Evolutionary conservation across 1,140 invertebrate genomes (phyloP), one percentile per base, ranked within the genome.

Genomic region (Anthonomus grandis): DNA sequence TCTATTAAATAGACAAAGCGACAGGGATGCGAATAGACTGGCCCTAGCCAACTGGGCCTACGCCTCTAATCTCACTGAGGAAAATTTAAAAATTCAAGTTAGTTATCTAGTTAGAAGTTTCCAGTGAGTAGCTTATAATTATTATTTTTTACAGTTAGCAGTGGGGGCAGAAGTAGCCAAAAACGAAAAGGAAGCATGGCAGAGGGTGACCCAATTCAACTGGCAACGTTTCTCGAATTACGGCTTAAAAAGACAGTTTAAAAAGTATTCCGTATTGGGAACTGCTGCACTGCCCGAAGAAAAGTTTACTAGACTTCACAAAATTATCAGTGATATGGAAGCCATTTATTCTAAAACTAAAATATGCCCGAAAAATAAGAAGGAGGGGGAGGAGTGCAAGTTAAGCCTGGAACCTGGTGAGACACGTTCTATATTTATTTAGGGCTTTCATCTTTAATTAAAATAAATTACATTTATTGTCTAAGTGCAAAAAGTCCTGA

Each of bases 311-410:
- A 22, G 85, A 64, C 79, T 85, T 24, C 79, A 85, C 64, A 78
- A 81, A 52, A 77, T 83, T 0, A 74, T 85, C 12, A 84, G 82
- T 5, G 78, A 83, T 15, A 93, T 93, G 90, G 80, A 90, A 66
- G 81, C 80, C 0, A 86, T 87, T 52, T 93, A 89, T 63, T 84
- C 86, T 3, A 91, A 83, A 12, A 83, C 90, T 0, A 91, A 89
- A 74, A 83, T 93, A 17, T 91, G 89, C 66, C 80, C 83, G 47
- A 87, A 76, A 62, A 81, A 82, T 25, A 74, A 89, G 18, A 51
- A 61, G 22, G 55, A 58, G 62, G 61, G 60, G 0, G 78, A 64
- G 0, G 86, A 86, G 64, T 91, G 89, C 64, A 81, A 88, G 67
- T 71, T 91, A 3, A 75, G 79, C 17, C 75, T 93, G 9, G 88